Conservation (phyloP, 2,888 invertebrate species). For the Pristionchus japonicus region DNA sequence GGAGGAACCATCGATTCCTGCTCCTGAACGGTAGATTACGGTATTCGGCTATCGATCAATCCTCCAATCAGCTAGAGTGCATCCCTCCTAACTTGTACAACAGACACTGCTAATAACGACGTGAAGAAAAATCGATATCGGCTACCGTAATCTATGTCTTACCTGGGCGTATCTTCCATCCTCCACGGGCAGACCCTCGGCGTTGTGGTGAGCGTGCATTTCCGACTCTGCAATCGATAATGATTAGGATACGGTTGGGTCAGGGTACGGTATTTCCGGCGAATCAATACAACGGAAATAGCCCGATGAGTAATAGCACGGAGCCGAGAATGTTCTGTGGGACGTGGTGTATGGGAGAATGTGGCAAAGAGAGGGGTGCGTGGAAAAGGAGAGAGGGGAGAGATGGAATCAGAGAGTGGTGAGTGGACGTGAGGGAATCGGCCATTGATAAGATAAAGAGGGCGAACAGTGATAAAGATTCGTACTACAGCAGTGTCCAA, state of each 20-base stretch:
- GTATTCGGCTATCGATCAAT: not conserved
- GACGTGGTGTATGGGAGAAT: not conserved
- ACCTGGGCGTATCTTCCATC: not conserved
- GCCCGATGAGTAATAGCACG: not conserved
- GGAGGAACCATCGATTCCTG: not conserved
- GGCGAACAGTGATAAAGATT: not conserved
- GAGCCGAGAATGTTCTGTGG: not conserved
- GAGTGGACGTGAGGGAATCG: conserved; percentile 2
- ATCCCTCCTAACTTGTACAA: no score
- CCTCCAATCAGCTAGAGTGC: no score
- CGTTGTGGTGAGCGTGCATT: not conserved
- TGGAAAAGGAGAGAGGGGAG: not conserved
- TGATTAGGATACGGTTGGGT: not conserved
- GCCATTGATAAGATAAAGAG: conserved; percentile 23
- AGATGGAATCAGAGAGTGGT: conserved; percentile 4
- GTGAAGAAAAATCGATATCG: not conserved
- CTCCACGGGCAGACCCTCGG: not conserved
- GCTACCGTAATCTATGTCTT: not conserved
- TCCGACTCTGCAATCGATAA: conserved; percentile 8
- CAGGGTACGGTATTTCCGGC: not conserved
- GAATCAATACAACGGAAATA: not conserved
- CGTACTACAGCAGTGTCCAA: not conserved
- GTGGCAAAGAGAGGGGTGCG: not conserved
- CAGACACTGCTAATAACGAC: no score
- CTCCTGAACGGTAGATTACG: conserved; percentile 16